phyloP scores from a whole-genome alignment of 1,140 invertebrate species.

The Drosophila ironensis region DNA sequence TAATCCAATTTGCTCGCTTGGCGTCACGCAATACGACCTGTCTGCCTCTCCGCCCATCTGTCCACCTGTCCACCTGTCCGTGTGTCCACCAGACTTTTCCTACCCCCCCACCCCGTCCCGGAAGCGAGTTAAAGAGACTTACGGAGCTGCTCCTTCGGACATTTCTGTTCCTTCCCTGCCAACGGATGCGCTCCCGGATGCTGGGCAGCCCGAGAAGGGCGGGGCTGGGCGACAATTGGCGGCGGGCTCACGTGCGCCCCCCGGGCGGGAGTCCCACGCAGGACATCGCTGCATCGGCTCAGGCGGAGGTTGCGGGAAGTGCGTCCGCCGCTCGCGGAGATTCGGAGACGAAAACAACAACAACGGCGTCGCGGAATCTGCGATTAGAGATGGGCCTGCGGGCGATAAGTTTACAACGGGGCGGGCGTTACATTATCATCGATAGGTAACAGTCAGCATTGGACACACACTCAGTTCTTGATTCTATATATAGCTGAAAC shows the following conservation, averaged over 20 bases:
- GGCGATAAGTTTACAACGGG: neutral
- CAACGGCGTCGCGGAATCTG: neutral
- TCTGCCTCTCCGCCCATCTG: neutral
- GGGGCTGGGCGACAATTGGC: neutral
- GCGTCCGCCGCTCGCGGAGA: neutral
- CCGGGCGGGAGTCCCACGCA: conserved; percentile 7
- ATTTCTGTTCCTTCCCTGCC: no score
- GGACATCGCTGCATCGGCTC: conserved; percentile 19
- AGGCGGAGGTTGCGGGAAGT: neutral
- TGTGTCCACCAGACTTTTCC: no score
- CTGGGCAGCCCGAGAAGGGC: neutral
- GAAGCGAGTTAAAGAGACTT: conserved; percentile 13
- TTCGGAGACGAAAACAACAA: neutral
- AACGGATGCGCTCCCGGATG: no score
- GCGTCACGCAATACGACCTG: conserved; percentile 32
- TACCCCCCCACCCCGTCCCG: neutral
- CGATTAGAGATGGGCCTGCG: neutral
- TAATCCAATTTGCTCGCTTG: conserved; percentile 34
- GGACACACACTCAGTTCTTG: no score
- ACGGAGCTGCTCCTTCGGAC: no score
- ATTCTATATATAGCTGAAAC: no score
- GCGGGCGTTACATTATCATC: neutral
- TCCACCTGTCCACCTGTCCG: neutral
- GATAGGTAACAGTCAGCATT: neutral
- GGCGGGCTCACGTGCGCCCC: conserved; percentile 11